phyloP scores from a whole-genome alignment of 2,113 vertebrate species.

The Brachypodius melanocephalos region DNA sequence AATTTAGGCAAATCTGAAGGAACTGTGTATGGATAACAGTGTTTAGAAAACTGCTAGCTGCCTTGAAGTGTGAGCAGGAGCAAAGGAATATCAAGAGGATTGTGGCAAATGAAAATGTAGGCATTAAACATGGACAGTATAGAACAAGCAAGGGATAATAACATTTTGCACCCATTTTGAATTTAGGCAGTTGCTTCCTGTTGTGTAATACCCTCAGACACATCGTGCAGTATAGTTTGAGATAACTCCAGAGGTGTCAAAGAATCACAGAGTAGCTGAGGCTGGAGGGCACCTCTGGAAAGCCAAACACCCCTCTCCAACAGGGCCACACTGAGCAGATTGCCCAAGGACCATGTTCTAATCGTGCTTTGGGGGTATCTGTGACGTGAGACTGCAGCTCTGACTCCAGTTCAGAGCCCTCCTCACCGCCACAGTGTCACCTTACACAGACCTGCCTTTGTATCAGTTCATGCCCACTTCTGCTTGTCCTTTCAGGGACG shows the following conservation, averaged over 20 bases:
- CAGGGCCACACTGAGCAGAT: rapidly evolving
- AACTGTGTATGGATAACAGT: neutral
- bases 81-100: neutral
- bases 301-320: rapidly evolving
- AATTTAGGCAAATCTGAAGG: neutral
- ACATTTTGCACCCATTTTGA: neutral
- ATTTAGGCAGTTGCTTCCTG: neutral
- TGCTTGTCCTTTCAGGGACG: neutral
- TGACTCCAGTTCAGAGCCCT: neutral
- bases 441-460: neutral
- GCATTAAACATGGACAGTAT: neutral
- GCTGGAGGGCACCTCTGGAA: neutral
- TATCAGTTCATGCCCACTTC: neutral
- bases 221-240: rapidly evolving
- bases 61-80: neutral
- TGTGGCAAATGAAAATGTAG: neutral
- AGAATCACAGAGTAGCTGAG: neutral
- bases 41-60: neutral
- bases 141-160: neutral
- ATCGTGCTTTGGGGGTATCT: rapidly evolving
- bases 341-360: neutral
- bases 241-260: neutral
- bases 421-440: neutral
- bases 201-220: neutral
- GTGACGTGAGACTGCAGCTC: neutral